These are phyloP conservation scores for Pluvialis apricaria DNA, from an alignment of 2,113 vertebrate genomes.

Conservation along the genomic window DNA sequence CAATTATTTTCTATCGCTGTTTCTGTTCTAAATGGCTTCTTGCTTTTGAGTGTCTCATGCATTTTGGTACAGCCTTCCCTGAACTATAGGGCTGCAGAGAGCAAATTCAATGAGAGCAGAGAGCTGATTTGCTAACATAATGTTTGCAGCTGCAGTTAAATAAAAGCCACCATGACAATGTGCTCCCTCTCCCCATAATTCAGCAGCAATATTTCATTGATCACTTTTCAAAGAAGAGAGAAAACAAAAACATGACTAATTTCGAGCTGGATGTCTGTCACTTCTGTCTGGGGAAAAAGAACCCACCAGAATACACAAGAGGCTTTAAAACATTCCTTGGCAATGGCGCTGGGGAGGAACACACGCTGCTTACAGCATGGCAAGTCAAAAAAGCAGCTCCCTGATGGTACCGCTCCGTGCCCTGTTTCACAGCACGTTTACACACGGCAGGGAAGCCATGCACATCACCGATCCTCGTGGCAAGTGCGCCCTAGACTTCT, in stretches of 20 bases:
- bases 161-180: background rate
- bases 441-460: accelerated
- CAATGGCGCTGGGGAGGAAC: background rate
- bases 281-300: background rate
- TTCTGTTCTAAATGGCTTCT: slow-evolving; percentile 18
- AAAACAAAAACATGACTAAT: background rate
- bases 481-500: background rate
- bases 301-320: background rate
- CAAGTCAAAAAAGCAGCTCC: background rate
- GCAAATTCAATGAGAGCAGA: background rate
- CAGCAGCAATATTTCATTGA: background rate
- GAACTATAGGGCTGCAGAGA: background rate
- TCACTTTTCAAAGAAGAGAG: background rate
- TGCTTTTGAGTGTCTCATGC: background rate
- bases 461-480: background rate
- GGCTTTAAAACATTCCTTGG: background rate
- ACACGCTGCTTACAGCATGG: accelerated
- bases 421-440: background rate
- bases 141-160: slow-evolving; percentile 15
- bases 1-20: background rate
- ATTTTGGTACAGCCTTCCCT: background rate
- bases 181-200: background rate
- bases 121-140: background rate
- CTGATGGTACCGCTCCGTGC: accelerated
- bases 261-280: background rate